Base-by-base conservation (phyloP, 2,888 invertebrate genomes). In the Nycteola revayana region DNA sequence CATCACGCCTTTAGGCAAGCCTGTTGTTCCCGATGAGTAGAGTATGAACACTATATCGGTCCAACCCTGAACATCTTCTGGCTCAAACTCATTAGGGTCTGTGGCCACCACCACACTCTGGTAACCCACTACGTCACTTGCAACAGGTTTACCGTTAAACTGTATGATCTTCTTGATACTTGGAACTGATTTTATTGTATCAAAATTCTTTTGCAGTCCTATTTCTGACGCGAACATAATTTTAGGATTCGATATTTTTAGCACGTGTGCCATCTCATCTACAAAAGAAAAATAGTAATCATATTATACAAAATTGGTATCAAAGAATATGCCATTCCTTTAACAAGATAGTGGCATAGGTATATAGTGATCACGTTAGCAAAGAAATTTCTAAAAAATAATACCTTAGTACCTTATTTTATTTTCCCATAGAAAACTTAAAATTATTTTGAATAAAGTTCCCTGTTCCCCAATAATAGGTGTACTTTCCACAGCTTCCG, bases 1-100 rank as follows among this genome's bases (percentile, higher is more conserved):
- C 90, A 92, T 90, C 0, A 95, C 94, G 9, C 94, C 94, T 75
- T 95, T 95, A 0, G 95, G 94, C 27, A 94, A 78, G 0, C 95
- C 95, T 0, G 95, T 95, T 0, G 96, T 95, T 0, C 96, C 90
- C 32, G 91, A 91, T 1, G 91, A 91, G 61, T 91, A 91, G 3
- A 91, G 83, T 25, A 91, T 73, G 40, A 90, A 73, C 1, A 60
- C 65, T 0, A 54, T 49, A 27, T 75, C 74, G 0, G 58, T 42
- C 49, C 59, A 56, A 6, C 73, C 73, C 4, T 66, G 55, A 2
- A 71, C 67, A 0, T 61, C 59, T 11, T 36, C 53, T 0, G 63
- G 54, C 25, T 66, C 65, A 18, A 56, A 75, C 7, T 45, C 39
- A 4, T 32, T 9, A 8, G 55, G 51, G 25, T 71, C 47, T 1